phyloP scores from a whole-genome alignment of 2,888 invertebrate genomes.

The Lasioglossum morio region DNA sequence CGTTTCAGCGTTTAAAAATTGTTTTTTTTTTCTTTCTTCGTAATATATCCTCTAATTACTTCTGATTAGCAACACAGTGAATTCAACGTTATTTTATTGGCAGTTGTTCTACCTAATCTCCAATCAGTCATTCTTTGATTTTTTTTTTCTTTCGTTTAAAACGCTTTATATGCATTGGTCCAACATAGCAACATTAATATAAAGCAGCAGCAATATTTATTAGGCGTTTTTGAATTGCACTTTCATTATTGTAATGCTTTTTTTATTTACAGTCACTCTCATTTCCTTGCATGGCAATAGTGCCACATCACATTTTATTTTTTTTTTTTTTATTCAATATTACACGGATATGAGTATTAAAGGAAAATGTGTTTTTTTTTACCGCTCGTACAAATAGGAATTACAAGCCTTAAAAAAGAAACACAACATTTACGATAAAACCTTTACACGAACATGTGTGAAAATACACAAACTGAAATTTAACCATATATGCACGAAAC shows the following conservation, averaged over 20 bases:
- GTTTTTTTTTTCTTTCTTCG: slow-evolving; percentile 22
- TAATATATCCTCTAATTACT: slow-evolving; percentile 38
- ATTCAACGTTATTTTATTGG: slow-evolving; percentile 68
- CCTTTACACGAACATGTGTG: slow-evolving; percentile 39
- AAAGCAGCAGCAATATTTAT: slow-evolving; percentile 69
- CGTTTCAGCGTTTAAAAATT: slow-evolving; percentile 37
- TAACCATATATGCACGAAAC: slow-evolving; percentile 45
- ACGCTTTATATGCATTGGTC: slow-evolving; percentile 71
- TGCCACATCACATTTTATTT: slow-evolving; percentile 54
- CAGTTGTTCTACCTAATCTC: slow-evolving; percentile 77
- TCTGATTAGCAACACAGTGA: slow-evolving; percentile 60
- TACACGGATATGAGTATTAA: slow-evolving; percentile 73
- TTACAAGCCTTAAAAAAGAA: slow-evolving; percentile 51
- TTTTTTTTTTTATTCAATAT: slow-evolving; percentile 60
- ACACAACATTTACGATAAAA: slow-evolving; percentile 56
- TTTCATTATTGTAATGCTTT: slow-evolving; percentile 72
- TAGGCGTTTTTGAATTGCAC: slow-evolving; percentile 78
- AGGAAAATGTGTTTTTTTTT: slow-evolving; percentile 56
- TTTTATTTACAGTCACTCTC: slow-evolving; percentile 57
- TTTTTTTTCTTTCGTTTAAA: slow-evolving; percentile 63
- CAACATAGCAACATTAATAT: slow-evolving; percentile 70
- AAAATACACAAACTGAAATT: slow-evolving; percentile 41
- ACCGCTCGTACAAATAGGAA: slow-evolving; percentile 50
- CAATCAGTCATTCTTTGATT: slow-evolving; percentile 76
- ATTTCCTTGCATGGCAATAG: slow-evolving; percentile 47